Evolutionary conservation across 1,140 invertebrate genomes (phyloP), one percentile per base, ranked within the genome.

Genomic region (Melanaphis sacchari): DNA sequence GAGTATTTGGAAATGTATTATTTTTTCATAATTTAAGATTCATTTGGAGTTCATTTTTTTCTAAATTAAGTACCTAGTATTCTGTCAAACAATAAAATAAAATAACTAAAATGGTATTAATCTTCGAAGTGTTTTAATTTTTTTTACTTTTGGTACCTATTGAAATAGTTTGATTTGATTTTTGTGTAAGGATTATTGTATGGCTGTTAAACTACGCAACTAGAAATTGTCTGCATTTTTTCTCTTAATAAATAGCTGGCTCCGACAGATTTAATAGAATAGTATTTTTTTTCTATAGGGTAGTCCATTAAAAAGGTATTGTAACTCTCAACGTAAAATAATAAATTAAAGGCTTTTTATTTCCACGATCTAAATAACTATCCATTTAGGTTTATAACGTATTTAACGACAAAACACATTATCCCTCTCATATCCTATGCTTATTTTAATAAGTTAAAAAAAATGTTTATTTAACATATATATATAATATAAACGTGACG

Each of bases 371-470:
- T 59, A 90, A 54, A 54, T 40, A 40, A 89, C 49, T 54, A 90
- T 90, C n/a, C 52, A 59, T 59, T 90, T 41, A 90, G 52, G 15
- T 66, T 90, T 66, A 41, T 41, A 59, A 90, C 18, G 88, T 41
- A 90, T 90, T 90, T 90, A 90, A 90, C 54, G 52, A 90, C 89
- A 90, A 90, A 90, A 90, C 89, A n/a, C 52, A 90, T 90, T 90
- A 90, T 40, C 52, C 38, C 52, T 66, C 52, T 59, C 89, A 43
- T 26, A 90, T 66, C 11, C 89, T 24, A 24, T 59, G 21, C 89
- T 40, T 90, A 40, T 49, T 24, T 89, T 31, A 46, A 87, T 41
- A 59, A 59, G 52, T 41, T 54, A 90, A 21, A 90, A 90, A 84
- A 52, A 36, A 89, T 52, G 15, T 87, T 26, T 43, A 87, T 43